Evolutionary conservation across 2,888 invertebrate species (phyloP).

Genomic region (Caenorhabditis sp.): DNA sequence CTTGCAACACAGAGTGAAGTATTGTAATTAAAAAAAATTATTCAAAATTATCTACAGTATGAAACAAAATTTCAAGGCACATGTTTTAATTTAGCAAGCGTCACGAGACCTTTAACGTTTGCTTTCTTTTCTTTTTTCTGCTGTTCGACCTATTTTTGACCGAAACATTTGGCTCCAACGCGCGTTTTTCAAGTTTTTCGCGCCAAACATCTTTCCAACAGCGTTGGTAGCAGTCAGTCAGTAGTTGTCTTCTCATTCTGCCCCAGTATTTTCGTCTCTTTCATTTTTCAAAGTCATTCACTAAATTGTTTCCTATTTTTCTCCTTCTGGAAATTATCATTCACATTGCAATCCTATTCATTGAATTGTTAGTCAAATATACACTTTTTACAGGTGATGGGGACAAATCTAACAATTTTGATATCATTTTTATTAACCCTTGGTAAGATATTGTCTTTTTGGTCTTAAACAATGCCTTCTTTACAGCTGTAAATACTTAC

Average conservation of each 20-base stretch:
- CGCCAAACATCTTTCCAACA: not conserved
- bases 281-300: not conserved
- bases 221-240: not conserved
- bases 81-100: not conserved
- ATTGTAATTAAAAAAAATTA: no score
- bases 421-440: slow-evolving; percentile 24
- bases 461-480: no score
- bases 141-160: not conserved
- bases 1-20: no score
- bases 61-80: not conserved
- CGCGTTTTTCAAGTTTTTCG: not conserved
- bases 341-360: no score
- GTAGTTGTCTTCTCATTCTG: not conserved
- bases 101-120: not conserved
- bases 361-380: no score
- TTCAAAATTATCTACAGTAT: not conserved
- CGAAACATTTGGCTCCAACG: not conserved
- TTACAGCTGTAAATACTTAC: slow-evolving; percentile 19
- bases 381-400: slow-evolving; percentile 32
- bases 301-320: no score
- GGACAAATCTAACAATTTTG: slow-evolving; percentile 26
- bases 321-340: no score
- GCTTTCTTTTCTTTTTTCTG: not conserved
- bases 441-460: slow-evolving; percentile 22
- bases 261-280: not conserved